Evolutionary conservation across 1,140 invertebrate species (phyloP).

Genomic region (Agraylea sexmaculata): DNA sequence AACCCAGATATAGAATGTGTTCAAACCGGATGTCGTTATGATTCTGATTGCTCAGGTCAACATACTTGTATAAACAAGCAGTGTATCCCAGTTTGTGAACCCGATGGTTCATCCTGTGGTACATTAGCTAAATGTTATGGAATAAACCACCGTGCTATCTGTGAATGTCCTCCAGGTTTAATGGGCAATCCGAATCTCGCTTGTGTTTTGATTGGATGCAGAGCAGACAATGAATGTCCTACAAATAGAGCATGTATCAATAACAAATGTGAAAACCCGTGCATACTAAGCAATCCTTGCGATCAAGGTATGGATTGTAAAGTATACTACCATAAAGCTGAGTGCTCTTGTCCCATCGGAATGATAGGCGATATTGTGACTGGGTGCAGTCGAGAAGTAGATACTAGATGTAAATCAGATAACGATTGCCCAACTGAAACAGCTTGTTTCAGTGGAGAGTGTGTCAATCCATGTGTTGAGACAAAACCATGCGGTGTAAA

Average conservation of each 20-base stretch:
- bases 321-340: constrained; percentile 60
- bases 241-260: constrained; percentile 66
- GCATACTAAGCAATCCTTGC: constrained; percentile 52
- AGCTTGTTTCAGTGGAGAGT: constrained; percentile 69
- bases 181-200: constrained; percentile 67
- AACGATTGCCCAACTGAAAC: constrained; percentile 70
- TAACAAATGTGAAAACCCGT: constrained; percentile 65
- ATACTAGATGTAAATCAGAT: constrained; percentile 59
- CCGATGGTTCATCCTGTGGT: constrained; percentile 54
- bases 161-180: constrained; percentile 67
- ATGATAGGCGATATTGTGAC: constrained; percentile 51
- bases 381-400: constrained; percentile 51
- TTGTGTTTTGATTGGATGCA: constrained; percentile 66
- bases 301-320: constrained; percentile 57
- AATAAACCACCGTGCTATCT: constrained; percentile 65
- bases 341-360: constrained; percentile 69
- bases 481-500: constrained; percentile 73
- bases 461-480: constrained; percentile 71
- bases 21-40: constrained; percentile 57
- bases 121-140: constrained; percentile 61
- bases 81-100: constrained; percentile 65
- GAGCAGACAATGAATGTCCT: constrained; percentile 63
- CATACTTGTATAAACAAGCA: constrained; percentile 66
- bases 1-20: constrained; percentile 66
- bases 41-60: constrained; percentile 62